phyloP scores from a whole-genome alignment of 2,797 vertebrate genomes.

The Agapornis canus region DNA sequence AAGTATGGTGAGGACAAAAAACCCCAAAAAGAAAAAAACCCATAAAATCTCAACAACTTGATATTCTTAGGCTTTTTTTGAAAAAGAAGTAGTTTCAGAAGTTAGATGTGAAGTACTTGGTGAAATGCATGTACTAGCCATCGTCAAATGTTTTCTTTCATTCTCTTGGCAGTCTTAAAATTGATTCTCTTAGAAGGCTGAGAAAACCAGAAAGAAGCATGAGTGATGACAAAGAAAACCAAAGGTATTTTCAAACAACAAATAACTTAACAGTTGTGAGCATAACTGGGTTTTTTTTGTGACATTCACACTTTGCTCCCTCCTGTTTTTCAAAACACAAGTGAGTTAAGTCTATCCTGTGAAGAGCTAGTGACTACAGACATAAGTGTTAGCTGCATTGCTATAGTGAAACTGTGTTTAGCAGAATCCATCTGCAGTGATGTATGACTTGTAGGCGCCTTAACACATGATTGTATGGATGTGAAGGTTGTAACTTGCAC shows the following conservation, averaged over 20 bases:
- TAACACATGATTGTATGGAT: neutral
- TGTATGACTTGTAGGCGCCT: neutral
- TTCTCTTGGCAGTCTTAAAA: conserved; percentile 65
- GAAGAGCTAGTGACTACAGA: neutral
- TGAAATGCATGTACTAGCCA: neutral
- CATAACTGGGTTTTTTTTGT: neutral
- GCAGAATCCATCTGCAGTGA: neutral
- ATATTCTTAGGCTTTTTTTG: neutral
- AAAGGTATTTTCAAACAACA: conserved; percentile 59
- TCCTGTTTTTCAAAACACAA: neutral
- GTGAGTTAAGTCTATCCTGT: neutral
- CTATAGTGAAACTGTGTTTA: neutral
- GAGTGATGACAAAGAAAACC: conserved; percentile 74
- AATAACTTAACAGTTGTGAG: neutral
- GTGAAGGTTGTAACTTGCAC: neutral
- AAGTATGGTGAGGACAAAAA: neutral
- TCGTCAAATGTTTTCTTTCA: neutral
- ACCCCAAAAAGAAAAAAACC: too few relatives aligned
- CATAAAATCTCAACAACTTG: rapidly evolving
- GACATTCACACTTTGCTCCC: neutral
- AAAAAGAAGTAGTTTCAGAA: neutral
- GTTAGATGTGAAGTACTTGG: neutral
- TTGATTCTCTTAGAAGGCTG: conserved; percentile 65
- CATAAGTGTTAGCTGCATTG: neutral
- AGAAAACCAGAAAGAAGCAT: conserved; percentile 73